Evolutionary conservation across 1,140 invertebrate genomes (phyloP), one percentile per base, ranked within the genome.

Genomic region (Solenopsis invicta): DNA sequence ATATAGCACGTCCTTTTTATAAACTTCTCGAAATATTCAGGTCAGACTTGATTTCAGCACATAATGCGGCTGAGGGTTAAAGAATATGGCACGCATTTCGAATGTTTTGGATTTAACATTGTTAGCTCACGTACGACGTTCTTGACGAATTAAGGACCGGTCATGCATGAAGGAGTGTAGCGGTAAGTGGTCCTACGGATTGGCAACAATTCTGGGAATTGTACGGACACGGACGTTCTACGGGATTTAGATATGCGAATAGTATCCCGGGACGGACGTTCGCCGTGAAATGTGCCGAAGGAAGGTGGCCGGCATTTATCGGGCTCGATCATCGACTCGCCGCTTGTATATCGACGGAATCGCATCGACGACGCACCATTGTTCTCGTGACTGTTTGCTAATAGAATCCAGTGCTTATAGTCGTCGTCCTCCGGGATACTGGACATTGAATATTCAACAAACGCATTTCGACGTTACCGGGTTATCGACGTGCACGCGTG

Each of bases 211-310:
- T 21, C 66, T 50, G 62, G 71, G 71, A 85, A 84, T 86, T 82
- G 56, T 62, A 74, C 50, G 59, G 78, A 29, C 48, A 50, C 59
- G 82, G 56, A 67, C 82, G 34, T 45, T 66, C 84, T 71, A 86
- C 54, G 61, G 66, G 48, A 59, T 66, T 77, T 76, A 64, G 75
- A 86, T 80, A 67, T 52, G 34, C 69, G 82, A 89, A 86, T 78
- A 62, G 48, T 78, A 78, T 74, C 86, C 61, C 48, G 54, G 62
- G 69, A 88, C 67, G 69, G 34, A 77, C 85, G 88, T 91, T 76
- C 88, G 82, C 85, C 90, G 91, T 91, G 91, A 90, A 92, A 91
- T 90, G 72, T 84, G 87, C 80, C 81, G 76, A 90, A 90, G 81
- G 62, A 91, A 91, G 78, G 61, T 91, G 56, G 64, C 84, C 76